Percentiles rank a stretch among this genome's conserved stretches.
Conservation (phyloP, 2,797 vertebrate species). For the Poeciliopsis infans region DNA sequence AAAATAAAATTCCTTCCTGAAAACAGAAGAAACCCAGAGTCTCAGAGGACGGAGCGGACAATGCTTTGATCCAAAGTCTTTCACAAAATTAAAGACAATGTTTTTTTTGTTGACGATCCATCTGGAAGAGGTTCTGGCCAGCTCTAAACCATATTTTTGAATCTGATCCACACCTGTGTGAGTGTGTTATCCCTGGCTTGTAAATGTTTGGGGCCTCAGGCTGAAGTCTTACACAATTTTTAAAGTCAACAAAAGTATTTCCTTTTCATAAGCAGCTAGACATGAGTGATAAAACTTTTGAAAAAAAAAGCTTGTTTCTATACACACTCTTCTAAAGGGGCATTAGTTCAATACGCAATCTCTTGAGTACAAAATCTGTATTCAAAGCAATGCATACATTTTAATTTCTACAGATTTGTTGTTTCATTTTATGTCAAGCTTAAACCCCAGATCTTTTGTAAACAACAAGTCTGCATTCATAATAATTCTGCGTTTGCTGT, state of each 20-base stretch:
- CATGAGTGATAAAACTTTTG: constrained; percentile 6
- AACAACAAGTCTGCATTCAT: constrained; percentile 5
- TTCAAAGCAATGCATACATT: background rate
- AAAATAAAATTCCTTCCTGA: constrained; percentile 38
- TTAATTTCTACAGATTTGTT: constrained; percentile 12
- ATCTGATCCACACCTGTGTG: constrained; percentile 31
- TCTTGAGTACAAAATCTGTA: constrained; percentile 1
- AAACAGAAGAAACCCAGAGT: constrained; percentile 32
- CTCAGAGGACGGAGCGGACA: constrained; percentile 1
- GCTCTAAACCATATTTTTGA: constrained; percentile 23
- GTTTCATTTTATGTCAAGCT: background rate
- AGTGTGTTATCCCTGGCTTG: constrained; percentile 28
- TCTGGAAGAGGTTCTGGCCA: constrained; percentile 36
- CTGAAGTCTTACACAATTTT: constrained; percentile 25
- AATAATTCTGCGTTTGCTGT: background rate
- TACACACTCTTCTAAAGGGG: background rate
- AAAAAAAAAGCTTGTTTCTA: background rate
- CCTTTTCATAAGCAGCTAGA: constrained; percentile 8
- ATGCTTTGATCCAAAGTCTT: constrained; percentile 38
- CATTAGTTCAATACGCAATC: background rate
- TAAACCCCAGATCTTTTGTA: no score
- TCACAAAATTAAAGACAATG: constrained; percentile 38
- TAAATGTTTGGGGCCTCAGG: constrained; percentile 3
- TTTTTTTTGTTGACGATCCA: constrained; percentile 51
- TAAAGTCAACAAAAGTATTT: constrained; percentile 8